Evolutionary conservation across 1,140 invertebrate genomes (phyloP).

Genomic region (Ruditapes philippinarum): DNA sequence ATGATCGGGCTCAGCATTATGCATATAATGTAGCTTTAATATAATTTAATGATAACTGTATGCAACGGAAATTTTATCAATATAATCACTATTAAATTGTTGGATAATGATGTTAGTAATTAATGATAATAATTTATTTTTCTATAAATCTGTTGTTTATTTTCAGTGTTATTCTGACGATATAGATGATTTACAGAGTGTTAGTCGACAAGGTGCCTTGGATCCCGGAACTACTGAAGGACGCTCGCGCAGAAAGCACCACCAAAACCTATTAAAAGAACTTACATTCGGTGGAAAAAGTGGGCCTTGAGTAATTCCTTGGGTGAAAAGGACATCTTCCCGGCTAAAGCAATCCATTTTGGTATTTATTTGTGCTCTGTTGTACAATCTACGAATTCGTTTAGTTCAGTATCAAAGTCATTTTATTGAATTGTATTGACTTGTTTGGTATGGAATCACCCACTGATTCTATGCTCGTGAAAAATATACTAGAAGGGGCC

Average conservation of each 20-base stretch:
- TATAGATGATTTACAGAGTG: slow-evolving; percentile 28
- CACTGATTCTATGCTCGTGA: background rate
- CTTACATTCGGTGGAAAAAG: slow-evolving; percentile 24
- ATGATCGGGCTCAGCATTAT: background rate
- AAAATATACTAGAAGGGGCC: slow-evolving; percentile 8
- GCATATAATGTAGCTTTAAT: background rate
- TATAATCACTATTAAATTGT: background rate
- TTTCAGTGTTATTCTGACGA: slow-evolving; percentile 39
- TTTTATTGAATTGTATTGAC: background rate
- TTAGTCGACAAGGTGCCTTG: slow-evolving; percentile 13
- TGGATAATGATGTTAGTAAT: background rate
- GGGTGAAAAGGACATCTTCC: slow-evolving; percentile 43
- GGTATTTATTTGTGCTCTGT: slow-evolving; percentile 7
- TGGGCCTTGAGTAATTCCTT: slow-evolving; percentile 46
- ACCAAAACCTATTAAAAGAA: background rate
- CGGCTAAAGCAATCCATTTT: background rate
- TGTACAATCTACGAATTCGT: slow-evolving; percentile 4
- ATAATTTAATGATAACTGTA: background rate
- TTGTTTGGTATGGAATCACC: slow-evolving; percentile 8
- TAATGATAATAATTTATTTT: background rate
- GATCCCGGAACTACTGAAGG: slow-evolving; percentile 36
- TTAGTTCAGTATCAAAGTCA: background rate
- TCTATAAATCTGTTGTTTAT: slow-evolving; percentile 39
- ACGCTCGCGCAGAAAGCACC: slow-evolving; percentile 16
- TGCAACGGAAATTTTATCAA: background rate